phyloP scores from a whole-genome alignment of 1,140 invertebrate genomes.

The Drosophila kohkoa region DNA sequence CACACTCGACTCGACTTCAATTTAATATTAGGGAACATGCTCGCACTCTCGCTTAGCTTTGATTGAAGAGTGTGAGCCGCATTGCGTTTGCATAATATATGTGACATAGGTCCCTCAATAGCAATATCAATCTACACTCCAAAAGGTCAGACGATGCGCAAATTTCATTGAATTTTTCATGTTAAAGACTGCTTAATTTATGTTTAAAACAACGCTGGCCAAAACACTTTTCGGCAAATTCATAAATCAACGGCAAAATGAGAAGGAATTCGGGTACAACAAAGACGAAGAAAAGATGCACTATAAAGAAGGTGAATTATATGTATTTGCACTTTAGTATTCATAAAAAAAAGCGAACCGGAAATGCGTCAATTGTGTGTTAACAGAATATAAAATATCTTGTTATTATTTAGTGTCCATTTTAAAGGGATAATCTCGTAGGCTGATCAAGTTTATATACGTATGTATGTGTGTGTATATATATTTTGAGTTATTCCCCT shows the following conservation, averaged over 20 bases:
- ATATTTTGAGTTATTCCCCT: neutral
- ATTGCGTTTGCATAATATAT: constrained; percentile 55
- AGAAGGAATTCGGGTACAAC: neutral
- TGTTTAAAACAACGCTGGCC: constrained; percentile 41
- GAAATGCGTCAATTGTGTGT: no score
- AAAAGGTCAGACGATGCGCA: constrained; percentile 24
- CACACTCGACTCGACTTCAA: constrained; percentile 23
- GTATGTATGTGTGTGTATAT: neutral
- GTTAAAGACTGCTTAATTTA: constrained; percentile 69
- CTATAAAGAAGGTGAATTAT: neutral
- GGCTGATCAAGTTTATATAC: neutral
- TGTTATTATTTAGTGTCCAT: constrained; percentile 4
- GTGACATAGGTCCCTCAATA: constrained; percentile 29
- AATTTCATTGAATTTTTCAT: constrained; percentile 71
- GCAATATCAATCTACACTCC: neutral
- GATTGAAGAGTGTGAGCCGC: constrained; percentile 28
- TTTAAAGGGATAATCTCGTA: constrained; percentile 1
- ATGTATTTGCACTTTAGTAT: neutral
- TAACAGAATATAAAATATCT: constrained; percentile 1
- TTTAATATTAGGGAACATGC: constrained; percentile 33
- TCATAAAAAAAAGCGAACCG: no score
- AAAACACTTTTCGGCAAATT: constrained; percentile 58
- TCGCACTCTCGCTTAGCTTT: constrained; percentile 3
- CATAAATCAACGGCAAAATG: constrained; percentile 59
- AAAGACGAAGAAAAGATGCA: neutral